Percentiles rank a stretch among this genome's conserved stretches.
Conservation (phyloP, 2,888 invertebrate genomes). For the Stramonita haemastoma region DNA sequence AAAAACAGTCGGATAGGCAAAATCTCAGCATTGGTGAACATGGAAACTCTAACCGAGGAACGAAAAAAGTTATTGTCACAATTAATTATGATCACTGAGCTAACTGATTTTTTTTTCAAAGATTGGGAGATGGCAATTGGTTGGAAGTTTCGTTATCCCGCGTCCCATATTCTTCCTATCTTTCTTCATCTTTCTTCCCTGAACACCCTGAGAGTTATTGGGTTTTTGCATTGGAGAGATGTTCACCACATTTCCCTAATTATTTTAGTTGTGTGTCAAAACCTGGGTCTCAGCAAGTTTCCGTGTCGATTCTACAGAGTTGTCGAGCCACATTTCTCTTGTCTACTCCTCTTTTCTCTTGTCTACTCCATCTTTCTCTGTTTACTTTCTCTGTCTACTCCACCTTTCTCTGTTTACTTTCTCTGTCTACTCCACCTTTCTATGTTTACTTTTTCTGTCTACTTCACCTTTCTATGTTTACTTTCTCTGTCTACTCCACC, state of each 20-base stretch:
- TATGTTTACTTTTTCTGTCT: neutral
- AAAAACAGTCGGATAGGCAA: too few species aligned
- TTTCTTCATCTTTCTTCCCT: neutral
- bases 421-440: neutral
- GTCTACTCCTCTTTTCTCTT: neutral
- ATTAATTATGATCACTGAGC: too few species aligned
- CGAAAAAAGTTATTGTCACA: too few species aligned
- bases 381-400: neutral
- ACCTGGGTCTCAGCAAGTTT: neutral
- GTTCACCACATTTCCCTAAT: neutral
- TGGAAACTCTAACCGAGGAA: too few species aligned
- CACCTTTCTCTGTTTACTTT: neutral
- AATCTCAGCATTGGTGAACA: too few species aligned
- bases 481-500: neutral
- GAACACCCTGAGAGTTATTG: too few species aligned
- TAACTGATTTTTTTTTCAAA: too few species aligned
- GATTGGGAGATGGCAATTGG: too few species aligned
- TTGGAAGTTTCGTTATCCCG: too few species aligned
- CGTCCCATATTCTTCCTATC: neutral
- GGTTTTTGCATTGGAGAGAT: neutral
- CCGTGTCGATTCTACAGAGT: neutral
- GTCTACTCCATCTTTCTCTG: neutral
- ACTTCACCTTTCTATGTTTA: neutral
- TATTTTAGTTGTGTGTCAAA: neutral
- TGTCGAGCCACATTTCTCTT: neutral